A percentile compares a stretch with the other conserved stretches of the same genome.
phyloP scores from a whole-genome alignment of 2,888 invertebrate species.

The Amiota mariae region DNA sequence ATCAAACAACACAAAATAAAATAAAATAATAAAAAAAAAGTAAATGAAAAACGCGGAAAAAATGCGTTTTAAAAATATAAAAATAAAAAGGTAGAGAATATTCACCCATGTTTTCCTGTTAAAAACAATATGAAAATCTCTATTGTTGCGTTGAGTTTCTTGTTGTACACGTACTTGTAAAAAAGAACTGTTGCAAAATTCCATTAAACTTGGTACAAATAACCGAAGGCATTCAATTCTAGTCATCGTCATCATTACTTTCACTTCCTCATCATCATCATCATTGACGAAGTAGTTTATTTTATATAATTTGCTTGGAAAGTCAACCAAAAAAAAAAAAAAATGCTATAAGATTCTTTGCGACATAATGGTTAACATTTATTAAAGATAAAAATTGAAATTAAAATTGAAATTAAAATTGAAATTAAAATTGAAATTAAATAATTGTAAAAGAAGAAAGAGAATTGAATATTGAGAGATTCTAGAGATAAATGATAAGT shows the following conservation, averaged over 20 bases:
- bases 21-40: conserved; percentile 34
- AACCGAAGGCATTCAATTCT: conserved; percentile 70
- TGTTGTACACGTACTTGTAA: too few species aligned
- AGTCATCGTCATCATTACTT: conserved; percentile 54
- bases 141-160: conserved; percentile 47
- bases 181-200: conserved; percentile 66
- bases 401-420: conserved; percentile 39
- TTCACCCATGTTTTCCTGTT: conserved; percentile 33
- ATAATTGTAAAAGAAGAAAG: conserved; percentile 46
- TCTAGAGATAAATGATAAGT: too few species aligned
- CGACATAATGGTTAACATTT: too few species aligned
- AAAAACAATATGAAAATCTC: conserved; percentile 47
- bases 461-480: too few species aligned
- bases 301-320: conserved; percentile 60
- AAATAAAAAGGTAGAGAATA: conserved; percentile 37
- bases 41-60: conserved; percentile 29
- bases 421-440: too few species aligned
- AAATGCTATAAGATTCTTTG: too few species aligned
- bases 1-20: conserved; percentile 33
- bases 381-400: background rate
- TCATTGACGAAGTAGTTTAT: conserved; percentile 40
- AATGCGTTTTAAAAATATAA: conserved; percentile 25
- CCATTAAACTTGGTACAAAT: conserved; percentile 71
- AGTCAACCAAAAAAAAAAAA: too few species aligned
- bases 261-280: too few species aligned